A percentile compares a stretch with the other conserved stretches of the same genome.
These are phyloP conservation scores for Lepidurus apus DNA, from an alignment of 1,140 invertebrate genomes.

Conservation along the genomic window DNA sequence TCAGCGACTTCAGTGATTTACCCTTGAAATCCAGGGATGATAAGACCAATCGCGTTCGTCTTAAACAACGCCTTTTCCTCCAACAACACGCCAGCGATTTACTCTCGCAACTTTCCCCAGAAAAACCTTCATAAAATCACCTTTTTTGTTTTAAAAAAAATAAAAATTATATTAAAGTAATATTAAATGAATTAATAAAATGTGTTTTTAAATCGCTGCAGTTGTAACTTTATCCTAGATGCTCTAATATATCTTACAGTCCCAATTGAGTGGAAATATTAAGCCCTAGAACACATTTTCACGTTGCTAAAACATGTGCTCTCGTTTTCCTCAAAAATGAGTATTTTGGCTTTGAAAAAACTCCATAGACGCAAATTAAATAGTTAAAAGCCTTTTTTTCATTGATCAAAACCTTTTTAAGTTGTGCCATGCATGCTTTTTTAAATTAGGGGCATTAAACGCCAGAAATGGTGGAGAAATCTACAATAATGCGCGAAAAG, in stretches of 20 bases:
- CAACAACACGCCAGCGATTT: neutral
- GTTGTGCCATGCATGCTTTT: neutral
- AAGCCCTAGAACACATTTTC: too few species aligned
- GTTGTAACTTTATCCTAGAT: too few species aligned
- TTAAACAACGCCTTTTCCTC: neutral
- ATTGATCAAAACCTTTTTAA: constrained; percentile 16
- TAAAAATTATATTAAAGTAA: too few species aligned
- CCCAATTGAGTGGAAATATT: too few species aligned
- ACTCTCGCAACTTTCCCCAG: neutral
- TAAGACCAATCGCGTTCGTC: neutral
- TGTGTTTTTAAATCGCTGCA: too few species aligned
- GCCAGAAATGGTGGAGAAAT: neutral
- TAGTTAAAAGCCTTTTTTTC: neutral
- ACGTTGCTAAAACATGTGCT: too few species aligned
- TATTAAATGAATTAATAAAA: too few species aligned
- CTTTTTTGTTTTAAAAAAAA: too few species aligned
- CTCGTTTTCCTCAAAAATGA: neutral
- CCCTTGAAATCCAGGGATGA: neutral
- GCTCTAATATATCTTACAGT: too few species aligned
- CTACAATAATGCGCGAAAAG: neutral
- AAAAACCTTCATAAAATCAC: too few species aligned
- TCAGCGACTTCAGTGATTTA: neutral
- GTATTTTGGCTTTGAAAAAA: constrained; percentile 1
- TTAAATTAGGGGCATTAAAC: constrained; percentile 12
- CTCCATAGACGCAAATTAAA: neutral